Evolutionary conservation across 2,888 invertebrate species (phyloP), one percentile per base, ranked within the genome.

Genomic region (Sicus ferrugineus): DNA sequence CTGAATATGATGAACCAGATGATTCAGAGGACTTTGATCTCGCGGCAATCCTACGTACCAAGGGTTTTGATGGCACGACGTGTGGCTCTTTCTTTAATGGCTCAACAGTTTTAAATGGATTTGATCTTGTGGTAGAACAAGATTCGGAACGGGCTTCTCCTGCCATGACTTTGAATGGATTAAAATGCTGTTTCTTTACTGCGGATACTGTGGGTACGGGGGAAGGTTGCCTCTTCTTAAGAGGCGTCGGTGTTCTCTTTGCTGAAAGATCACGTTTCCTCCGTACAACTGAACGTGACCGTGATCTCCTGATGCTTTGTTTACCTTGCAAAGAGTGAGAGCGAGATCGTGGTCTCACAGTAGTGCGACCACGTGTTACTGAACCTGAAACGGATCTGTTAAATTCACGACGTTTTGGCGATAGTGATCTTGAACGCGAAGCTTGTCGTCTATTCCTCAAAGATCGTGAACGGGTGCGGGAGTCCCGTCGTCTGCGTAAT

Each of bases 141-240:
- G 31, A 34, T 61, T 76, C 23, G 59, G 73, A 11, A 76, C 75
- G 59, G 68, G 75, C 16, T 64, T 38, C 34, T n/a, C 73, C 5
- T 50, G 67, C 67, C 70, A 75, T 76, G 26, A 76, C 75, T 71
- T 80, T 80, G 28, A 80, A 80, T 0, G 80, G 80, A 77, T 80
- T 80, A 28, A 80, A 80, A 11, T 78, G 72, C 50, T 67, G 65
- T 38, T 73, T 73, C 23, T 69, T 70, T 7, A 52, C 54, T 19
- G 67, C 48, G 4, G 52, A 59, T 28, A 52, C 31, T 42, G 63
- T 6, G 11, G n/a, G 7, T 34, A 21, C 23, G 2, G 67, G 30
- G 2, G 67, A 11, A 11, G 9, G 16, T 3, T 67, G 48, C 23
- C 34, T 38, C 30, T 70, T 69, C 52, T 31, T 38, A 9, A 23